phyloP scores from a whole-genome alignment of 2,888 invertebrate species.

The Cerceris rybyensis region DNA sequence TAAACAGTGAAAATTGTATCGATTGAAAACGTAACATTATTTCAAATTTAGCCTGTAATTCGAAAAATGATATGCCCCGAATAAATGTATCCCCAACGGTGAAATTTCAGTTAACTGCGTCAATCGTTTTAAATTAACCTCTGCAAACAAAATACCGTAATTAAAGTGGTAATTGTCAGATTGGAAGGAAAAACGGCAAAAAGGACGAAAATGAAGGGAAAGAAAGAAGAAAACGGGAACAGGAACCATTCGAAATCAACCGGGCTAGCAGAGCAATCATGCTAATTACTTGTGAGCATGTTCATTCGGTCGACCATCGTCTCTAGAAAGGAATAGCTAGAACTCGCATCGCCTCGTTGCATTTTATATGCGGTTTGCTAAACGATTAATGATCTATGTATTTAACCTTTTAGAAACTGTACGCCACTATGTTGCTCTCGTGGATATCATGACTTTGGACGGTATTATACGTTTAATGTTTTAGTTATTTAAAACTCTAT shows the following conservation, averaged over 20 bases:
- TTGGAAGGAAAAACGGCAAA: constrained; percentile 36
- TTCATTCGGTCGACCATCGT: constrained; percentile 67
- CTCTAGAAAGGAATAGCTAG: constrained; percentile 58
- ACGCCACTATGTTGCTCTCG: too few species aligned
- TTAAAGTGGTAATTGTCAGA: constrained; percentile 75
- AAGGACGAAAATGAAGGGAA: constrained; percentile 3
- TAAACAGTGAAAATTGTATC: too few species aligned
- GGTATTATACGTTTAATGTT: too few species aligned
- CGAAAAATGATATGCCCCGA: constrained; percentile 26
- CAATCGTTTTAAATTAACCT: constrained; percentile 52
- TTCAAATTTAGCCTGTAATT: constrained; percentile 25
- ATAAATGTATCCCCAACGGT: constrained; percentile 26
- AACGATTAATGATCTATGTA: too few species aligned
- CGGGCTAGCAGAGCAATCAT: constrained; percentile 72
- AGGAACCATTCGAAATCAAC: constrained; percentile 61
- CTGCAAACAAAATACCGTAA: constrained; percentile 68
- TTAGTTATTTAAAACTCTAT: too few species aligned
- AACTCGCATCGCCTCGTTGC: constrained; percentile 60
- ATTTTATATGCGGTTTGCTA: constrained; percentile 34
- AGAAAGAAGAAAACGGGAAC: constrained; percentile 4
- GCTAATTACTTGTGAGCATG: constrained; percentile 76
- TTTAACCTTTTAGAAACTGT: too few species aligned
- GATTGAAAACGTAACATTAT: too few species aligned
- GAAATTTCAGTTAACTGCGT: constrained; percentile 62
- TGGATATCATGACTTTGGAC: too few species aligned